These are phyloP conservation scores for Epinotia nisella DNA, from an alignment of 2,888 invertebrate genomes.

Conservation along the genomic window DNA sequence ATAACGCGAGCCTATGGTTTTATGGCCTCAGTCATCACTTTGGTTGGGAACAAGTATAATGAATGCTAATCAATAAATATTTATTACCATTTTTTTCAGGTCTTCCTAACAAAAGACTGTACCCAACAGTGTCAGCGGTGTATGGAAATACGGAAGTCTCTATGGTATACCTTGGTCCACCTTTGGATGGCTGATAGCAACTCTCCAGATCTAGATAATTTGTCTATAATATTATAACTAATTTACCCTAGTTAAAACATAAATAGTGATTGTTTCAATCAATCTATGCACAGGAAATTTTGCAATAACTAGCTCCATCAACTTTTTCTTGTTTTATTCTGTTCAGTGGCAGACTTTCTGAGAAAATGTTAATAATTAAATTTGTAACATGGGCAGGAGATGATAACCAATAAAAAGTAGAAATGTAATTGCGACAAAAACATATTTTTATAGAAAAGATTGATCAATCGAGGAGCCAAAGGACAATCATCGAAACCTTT, in stretches of 20 bases:
- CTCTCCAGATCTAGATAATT: slow-evolving; percentile 26
- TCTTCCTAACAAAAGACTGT: slow-evolving; percentile 96
- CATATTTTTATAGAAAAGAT: too few relatives aligned
- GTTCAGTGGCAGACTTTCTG: neutral
- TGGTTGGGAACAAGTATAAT: too few relatives aligned
- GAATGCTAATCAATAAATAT: neutral
- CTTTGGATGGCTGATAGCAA: slow-evolving; percentile 94
- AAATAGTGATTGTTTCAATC: slow-evolving; percentile 48
- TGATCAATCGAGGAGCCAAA: neutral
- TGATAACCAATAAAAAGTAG: too few relatives aligned
- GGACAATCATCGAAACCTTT: neutral
- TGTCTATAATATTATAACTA: slow-evolving; percentile 35
- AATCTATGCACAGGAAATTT: neutral
- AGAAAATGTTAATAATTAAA: too few relatives aligned
- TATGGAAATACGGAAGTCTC: slow-evolving; percentile 99
- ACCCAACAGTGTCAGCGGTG: slow-evolving; percentile 98
- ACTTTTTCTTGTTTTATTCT: neutral
- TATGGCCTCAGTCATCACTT: too few relatives aligned
- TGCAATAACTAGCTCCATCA: neutral
- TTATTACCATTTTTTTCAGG: slow-evolving; percentile 81
- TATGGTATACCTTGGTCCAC: slow-evolving; percentile 98
- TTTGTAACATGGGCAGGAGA: too few relatives aligned
- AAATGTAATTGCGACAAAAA: too few relatives aligned
- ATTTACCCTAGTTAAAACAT: slow-evolving; percentile 59
- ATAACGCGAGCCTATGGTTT: too few relatives aligned